These are phyloP conservation scores for Antedon mediterranea DNA, from an alignment of 53 echinoderm and acorn worm species.

Conservation along the genomic window DNA sequence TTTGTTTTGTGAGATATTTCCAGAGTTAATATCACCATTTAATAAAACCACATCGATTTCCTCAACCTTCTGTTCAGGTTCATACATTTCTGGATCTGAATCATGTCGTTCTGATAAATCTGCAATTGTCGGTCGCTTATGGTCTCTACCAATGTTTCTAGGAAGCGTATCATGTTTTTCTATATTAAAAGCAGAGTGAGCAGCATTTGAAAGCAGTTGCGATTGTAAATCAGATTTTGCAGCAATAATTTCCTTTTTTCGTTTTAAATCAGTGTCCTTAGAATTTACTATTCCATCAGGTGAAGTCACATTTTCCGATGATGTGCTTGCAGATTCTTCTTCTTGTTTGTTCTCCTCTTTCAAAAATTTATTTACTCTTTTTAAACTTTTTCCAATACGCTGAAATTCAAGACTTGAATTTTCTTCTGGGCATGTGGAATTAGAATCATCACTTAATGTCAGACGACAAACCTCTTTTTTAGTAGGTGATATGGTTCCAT, in stretches of 20 bases:
- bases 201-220: conserved; percentile 17
- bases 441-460: neutral
- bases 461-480: neutral
- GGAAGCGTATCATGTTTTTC: conserved; percentile 45
- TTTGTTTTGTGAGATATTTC: neutral
- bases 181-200: conserved; percentile 2
- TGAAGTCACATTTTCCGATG: neutral
- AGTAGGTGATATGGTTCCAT: neutral
- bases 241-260: conserved; percentile 1
- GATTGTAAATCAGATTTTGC: conserved; percentile 4
- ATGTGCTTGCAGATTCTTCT: neutral
- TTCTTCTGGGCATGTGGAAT: neutral
- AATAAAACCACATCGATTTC: conserved; percentile 29
- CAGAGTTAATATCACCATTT: neutral
- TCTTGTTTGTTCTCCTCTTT: neutral
- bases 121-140: conserved; percentile 32
- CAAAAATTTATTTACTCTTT: neutral
- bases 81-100: conserved; percentile 46
- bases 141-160: conserved; percentile 27
- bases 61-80: conserved; percentile 19
- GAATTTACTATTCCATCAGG: neutral
- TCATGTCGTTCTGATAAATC: conserved; percentile 26
- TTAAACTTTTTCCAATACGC: neutral
- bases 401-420: neutral
- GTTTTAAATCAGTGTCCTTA: neutral